Evolutionary conservation across 2,888 invertebrate species (phyloP).

Genomic region (Panzeria rudis): DNA sequence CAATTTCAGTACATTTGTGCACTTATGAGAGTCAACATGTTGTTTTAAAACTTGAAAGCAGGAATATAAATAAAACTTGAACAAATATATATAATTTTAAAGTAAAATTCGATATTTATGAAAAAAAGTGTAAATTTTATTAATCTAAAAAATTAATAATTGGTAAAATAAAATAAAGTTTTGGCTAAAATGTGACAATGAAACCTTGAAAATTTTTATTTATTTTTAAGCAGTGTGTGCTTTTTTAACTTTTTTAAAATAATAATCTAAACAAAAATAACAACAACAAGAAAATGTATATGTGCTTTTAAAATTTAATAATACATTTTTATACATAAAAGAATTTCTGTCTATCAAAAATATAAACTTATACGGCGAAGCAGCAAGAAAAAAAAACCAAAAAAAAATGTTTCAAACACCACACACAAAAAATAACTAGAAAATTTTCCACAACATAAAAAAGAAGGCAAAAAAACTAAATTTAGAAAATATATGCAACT

Average conservation of each 20-base stretch:
- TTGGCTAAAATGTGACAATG: conserved; percentile 4
- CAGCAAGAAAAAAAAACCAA: too few relatives aligned
- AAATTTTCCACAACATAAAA: conserved; percentile 40
- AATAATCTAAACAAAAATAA: conserved; percentile 7
- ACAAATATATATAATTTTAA: not conserved
- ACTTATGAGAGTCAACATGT: conserved; percentile 79
- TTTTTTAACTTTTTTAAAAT: not conserved
- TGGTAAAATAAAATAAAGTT: conserved; percentile 4
- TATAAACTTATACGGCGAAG: not conserved
- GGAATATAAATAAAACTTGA: conserved; percentile 28
- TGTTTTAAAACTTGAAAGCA: conserved; percentile 66
- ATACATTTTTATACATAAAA: not conserved
- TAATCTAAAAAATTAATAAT: conserved; percentile 1
- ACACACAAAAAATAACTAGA: conserved; percentile 17
- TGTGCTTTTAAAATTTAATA: not conserved
- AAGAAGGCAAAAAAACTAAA: conserved; percentile 26
- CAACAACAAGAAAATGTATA: not conserved
- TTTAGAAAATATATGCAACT: conserved; percentile 40
- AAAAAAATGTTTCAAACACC: not conserved
- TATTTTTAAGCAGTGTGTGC: not conserved
- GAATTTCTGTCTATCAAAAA: not conserved
- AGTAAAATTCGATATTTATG: not conserved
- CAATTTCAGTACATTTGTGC: conserved; percentile 79
- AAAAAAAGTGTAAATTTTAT: not conserved
- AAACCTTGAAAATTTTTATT: not conserved